Conservation (phyloP, 1,140 invertebrate species). For the Cylas formicarius region DNA sequence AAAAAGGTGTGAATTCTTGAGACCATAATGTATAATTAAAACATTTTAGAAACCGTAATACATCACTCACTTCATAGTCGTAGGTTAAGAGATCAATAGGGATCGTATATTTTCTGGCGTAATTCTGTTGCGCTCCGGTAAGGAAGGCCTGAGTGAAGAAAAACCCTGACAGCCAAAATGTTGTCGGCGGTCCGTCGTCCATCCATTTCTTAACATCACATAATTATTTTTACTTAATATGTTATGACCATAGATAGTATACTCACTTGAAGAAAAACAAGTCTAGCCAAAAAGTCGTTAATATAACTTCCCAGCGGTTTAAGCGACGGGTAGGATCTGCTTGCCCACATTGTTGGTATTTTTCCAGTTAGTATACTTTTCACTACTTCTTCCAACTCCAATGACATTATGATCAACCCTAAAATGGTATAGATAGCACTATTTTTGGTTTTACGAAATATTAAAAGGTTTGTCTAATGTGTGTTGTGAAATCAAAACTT, state of each 20-base stretch:
- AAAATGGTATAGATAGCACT: constrained; percentile 8
- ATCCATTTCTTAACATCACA: constrained; percentile 64
- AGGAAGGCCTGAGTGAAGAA: constrained; percentile 95
- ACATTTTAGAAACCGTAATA: constrained; percentile 4
- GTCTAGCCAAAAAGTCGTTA: constrained; percentile 73
- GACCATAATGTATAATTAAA: constrained; percentile 2
- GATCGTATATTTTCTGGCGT: constrained; percentile 81
- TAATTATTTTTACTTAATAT: background rate
- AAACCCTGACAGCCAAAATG: constrained; percentile 92
- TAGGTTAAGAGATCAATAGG: constrained; percentile 86
- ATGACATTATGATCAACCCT: constrained; percentile 79
- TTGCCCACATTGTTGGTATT: constrained; percentile 78
- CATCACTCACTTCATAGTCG: constrained; percentile 69
- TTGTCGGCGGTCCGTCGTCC: constrained; percentile 66
- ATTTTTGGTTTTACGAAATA: too few relatives aligned
- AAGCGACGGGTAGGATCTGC: constrained; percentile 84
- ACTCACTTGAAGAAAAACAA: constrained; percentile 69
- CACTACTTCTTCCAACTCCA: constrained; percentile 80
- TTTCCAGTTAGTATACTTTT: constrained; percentile 74
- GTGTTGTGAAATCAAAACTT: too few relatives aligned
- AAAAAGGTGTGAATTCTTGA: background rate
- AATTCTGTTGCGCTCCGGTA: constrained; percentile 90
- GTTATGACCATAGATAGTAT: background rate
- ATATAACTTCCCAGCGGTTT: constrained; percentile 89
- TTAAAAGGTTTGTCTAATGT: too few relatives aligned